Conservation (phyloP, 2,113 vertebrate genomes). For the Desmodus rotundus region DNA sequence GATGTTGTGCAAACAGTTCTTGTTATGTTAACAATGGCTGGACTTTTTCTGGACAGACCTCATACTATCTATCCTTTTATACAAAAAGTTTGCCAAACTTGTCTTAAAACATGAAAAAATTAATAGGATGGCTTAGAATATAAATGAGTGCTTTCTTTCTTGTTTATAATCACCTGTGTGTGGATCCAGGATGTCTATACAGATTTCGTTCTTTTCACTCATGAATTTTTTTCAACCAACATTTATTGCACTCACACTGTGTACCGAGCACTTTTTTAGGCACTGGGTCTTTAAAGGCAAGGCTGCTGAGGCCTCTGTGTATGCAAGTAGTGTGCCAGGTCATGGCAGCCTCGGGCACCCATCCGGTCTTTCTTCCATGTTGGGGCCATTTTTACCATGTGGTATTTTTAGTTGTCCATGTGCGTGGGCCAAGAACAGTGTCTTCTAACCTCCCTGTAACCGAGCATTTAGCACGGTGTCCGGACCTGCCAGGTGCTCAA, state of each 20-base stretch:
- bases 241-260: neutral
- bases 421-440: neutral
- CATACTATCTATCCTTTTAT: neutral
- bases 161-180: neutral
- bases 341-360: neutral
- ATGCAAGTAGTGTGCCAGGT: neutral
- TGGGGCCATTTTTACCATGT: neutral
- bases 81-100: neutral
- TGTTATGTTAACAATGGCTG: no score
- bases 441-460: neutral
- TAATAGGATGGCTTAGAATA: neutral
- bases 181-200: neutral
- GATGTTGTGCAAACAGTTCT: no score
- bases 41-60: no score
- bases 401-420: conserved; percentile 11
- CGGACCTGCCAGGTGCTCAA: neutral
- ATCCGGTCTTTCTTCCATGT: neutral
- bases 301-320: neutral
- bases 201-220: neutral
- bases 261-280: neutral
- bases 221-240: neutral
- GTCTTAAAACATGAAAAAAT: neutral
- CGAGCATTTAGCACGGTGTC: neutral
- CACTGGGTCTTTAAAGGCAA: neutral
- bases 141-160: neutral